These are phyloP conservation scores for Podocnemis expansa DNA, from an alignment of 2,113 vertebrate genomes.

Conservation along the genomic window DNA sequence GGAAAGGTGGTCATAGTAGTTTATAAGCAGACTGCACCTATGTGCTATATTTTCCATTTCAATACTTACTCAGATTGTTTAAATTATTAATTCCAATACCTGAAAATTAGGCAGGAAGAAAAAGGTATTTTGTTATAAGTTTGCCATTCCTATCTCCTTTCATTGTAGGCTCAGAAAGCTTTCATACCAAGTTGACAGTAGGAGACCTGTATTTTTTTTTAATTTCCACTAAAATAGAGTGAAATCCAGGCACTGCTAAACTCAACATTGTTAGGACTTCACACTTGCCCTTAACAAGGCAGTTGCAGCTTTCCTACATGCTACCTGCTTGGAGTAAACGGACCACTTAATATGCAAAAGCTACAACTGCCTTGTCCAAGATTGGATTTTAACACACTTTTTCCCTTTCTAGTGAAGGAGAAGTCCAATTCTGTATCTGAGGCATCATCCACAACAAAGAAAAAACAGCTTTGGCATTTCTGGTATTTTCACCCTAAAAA, in stretches of 20 bases:
- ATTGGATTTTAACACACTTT: neutral
- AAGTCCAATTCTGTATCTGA: neutral
- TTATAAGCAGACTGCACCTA: neutral
- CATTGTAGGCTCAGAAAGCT: neutral
- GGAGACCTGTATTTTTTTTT: neutral
- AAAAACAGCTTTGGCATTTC: neutral
- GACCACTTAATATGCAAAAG: no score
- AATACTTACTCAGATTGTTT: neutral
- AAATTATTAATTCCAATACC: neutral
- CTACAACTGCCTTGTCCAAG: neutral
- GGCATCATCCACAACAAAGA: neutral
- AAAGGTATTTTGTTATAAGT: neutral
- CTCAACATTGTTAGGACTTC: neutral
- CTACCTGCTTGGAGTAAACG: neutral
- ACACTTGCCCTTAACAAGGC: neutral
- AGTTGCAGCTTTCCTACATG: neutral
- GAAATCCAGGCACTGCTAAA: neutral
- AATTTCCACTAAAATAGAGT: neutral
- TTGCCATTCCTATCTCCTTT: neutral
- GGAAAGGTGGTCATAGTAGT: neutral
- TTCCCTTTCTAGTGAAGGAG: neutral
- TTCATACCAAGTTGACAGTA: neutral
- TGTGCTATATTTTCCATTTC: neutral
- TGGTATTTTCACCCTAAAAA: neutral
- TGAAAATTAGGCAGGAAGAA: neutral